Base-by-base conservation (phyloP, 2,113 vertebrate species). In the Grammomys surdaster region DNA sequence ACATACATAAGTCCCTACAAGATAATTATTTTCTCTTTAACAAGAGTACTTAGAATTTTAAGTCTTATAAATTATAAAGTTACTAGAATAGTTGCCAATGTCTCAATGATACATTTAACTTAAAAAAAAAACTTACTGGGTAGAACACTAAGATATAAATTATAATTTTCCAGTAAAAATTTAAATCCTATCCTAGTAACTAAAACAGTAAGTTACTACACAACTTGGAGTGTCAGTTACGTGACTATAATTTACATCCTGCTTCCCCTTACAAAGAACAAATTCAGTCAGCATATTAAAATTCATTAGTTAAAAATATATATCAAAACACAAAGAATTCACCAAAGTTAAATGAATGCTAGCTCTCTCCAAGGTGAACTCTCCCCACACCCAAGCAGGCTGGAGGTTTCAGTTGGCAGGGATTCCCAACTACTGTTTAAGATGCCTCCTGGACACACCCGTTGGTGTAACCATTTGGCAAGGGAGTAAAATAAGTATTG, bases 401-500 rank as follows among this genome's bases (percentile, higher is more conserved):
- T 63, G 89, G 51, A 96, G 97, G 97, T 98, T 97, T 98, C 96
- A 97, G 92, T 90, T 97, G 95, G 91, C 95, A 96, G 84, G 91
- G 86, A 76, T 94, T 94, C 58, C 46, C 75, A 95, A 96, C 89
- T 95, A 97, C 76, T 82, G 89, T 63, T 93, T 84, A 84, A 97
- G 97, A 96, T 97, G 97, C 87, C 97, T 97, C 95, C 95, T 73
- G 97, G 98, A 98, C 98, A 98, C 98, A 98, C 98, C 98, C 98
- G 98, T 98, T 82, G 86, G 89, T 31, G 94, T 88, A 96, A 2
- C 73, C 81, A 98, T 90, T 95, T 95, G 95, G 96, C 95, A 94
- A 87, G 86, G 31, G 69, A 92, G 86, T 77, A 58, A 97, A 96
- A 9, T 94, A 67, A 92, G 80, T 92, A 94, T 2, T 89, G 87